Conservation (phyloP, 2,888 invertebrate genomes). For the Shargacucullia verbasci region DNA sequence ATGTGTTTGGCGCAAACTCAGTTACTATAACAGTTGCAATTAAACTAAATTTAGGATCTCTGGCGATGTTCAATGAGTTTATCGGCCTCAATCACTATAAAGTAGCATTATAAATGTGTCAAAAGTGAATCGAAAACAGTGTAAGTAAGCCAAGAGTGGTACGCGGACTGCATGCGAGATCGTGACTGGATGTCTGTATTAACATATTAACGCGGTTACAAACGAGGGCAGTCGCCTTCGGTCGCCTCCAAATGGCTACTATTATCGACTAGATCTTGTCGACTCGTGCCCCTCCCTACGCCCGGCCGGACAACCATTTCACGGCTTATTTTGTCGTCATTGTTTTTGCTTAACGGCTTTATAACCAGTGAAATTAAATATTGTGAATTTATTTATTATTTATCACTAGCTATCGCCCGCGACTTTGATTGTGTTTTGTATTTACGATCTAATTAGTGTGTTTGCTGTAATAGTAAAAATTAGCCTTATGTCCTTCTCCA, state of each 20-base stretch:
- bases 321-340: slow-evolving; percentile 69
- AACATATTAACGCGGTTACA: slow-evolving; percentile 72
- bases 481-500: no score
- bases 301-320: slow-evolving; percentile 59
- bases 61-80: slow-evolving; percentile 21
- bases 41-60: slow-evolving; percentile 15
- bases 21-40: slow-evolving; percentile 25
- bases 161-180: slow-evolving; percentile 53
- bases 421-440: no score
- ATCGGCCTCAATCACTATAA: slow-evolving; percentile 33
- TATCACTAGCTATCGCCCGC: no score
- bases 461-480: no score
- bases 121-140: slow-evolving; percentile 68
- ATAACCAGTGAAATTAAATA: slow-evolving; percentile 44
- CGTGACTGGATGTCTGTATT: slow-evolving; percentile 66
- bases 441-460: no score
- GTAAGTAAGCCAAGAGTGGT: slow-evolving; percentile 64
- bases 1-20: slow-evolving; percentile 22
- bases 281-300: slow-evolving; percentile 60
- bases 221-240: slow-evolving; percentile 63
- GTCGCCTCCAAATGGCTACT: slow-evolving; percentile 56
- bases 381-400: slow-evolving; percentile 1
- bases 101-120: slow-evolving; percentile 58
- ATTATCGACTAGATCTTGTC: slow-evolving; percentile 63
- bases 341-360: slow-evolving; percentile 54